Base-by-base conservation (phyloP, 2,113 vertebrate species). In the Anhinga rufa region DNA sequence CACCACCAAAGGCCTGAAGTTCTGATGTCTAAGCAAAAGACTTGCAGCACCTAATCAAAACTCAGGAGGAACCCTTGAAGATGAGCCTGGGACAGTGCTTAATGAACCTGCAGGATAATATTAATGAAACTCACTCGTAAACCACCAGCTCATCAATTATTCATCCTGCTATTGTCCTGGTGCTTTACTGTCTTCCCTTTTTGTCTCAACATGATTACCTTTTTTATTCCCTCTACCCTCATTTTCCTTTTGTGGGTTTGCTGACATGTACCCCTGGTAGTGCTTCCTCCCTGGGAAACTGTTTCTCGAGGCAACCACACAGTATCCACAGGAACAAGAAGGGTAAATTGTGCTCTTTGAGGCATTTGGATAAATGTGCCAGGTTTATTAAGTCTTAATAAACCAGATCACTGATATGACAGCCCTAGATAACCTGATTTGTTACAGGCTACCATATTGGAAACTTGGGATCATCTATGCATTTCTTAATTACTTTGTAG, bases 101-200 rank as follows among this genome's bases (percentile, higher is more conserved):
- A 98, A 99, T 98, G 98, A 99, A 98, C 96, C 98, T 97, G 96
- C 97, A 98, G 97, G 97, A 98, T 97, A 94, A 97, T 98, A 98
- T 98, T 98, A 98, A 98, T 98, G 98, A 98, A 97, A 98, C 86
- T 96, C 97, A 92, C 96, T 90, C 69, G 90, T 97, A 98, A 97
- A 97, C 98, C 97, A 98, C 97, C 95, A 97, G 96, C 95, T 98
- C 97, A 98, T 99, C 97, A 98, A 98, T 99, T 98, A 99, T 99
- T 98, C 96, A 98, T 98, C 91, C 74, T 86, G 93, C 96, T 97
- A 87, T 97, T 72, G 72, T 97, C 94, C 96, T 97, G 93, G 91
- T 97, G 97, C 95, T 98, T 98, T 95, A 87, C 94, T 95, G 65
- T 97, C 97, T 98, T 97, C 94, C 75, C 72, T 97, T 97, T 98